Percentiles rank a stretch among this genome's conserved stretches.
These are phyloP conservation scores for Acleris laterana DNA, from an alignment of 2,888 invertebrate genomes.

Conservation along the genomic window DNA sequence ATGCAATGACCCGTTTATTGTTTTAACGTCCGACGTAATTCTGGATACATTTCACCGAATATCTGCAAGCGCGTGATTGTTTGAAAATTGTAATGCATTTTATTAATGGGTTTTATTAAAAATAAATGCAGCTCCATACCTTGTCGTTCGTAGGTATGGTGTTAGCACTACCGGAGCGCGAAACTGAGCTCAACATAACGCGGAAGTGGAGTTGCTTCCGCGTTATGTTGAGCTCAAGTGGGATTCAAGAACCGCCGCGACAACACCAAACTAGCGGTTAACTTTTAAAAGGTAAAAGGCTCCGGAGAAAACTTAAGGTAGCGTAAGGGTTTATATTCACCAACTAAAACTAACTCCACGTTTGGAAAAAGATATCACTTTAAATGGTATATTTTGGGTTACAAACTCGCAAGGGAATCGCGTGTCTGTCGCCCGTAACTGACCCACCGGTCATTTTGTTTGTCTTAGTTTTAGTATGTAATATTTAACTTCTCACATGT, in stretches of 20 bases:
- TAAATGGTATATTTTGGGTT: conserved; percentile 23
- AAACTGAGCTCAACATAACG: conserved; percentile 5
- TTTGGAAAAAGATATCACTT: conserved; percentile 13
- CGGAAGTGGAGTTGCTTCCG: conserved; percentile 20
- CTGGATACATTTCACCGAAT: conserved; percentile 7
- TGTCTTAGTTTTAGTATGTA: conserved; percentile 43
- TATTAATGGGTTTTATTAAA: too few species aligned
- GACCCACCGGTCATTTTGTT: conserved; percentile 40
- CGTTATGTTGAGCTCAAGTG: conserved; percentile 8
- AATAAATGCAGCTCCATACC: background rate
- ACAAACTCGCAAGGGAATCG: conserved; percentile 49
- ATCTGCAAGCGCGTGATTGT: background rate
- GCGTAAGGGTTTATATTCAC: conserved; percentile 19
- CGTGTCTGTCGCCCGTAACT: conserved; percentile 49
- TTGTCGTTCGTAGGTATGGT: conserved; percentile 11
- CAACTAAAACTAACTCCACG: conserved; percentile 5
- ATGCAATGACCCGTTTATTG: conserved; percentile 26
- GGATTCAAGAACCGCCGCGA: conserved; percentile 14
- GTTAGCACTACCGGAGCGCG: conserved; percentile 17
- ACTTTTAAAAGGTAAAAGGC: conserved; percentile 21
- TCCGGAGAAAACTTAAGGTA: conserved; percentile 15
- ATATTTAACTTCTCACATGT: conserved; percentile 43
- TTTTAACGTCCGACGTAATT: conserved; percentile 23
- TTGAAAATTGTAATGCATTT: background rate
- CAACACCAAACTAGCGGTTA: conserved; percentile 29